Percentiles rank a stretch among this genome's conserved stretches.
Conservation (phyloP, 2,113 vertebrate genomes). For the Phyllostomus discolor region DNA sequence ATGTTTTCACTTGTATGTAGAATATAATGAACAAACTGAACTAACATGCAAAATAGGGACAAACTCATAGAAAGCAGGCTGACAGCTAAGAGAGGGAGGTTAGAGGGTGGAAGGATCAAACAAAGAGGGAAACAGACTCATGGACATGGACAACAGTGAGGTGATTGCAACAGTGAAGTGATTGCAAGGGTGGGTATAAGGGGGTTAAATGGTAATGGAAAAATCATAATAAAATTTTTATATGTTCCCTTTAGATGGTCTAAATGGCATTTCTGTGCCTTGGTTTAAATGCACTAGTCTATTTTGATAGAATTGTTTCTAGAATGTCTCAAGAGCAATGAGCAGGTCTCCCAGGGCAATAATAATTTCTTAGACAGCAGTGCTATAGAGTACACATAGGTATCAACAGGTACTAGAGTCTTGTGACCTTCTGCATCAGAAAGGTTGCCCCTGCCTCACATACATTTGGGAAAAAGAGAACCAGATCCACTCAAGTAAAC, state of each 20-base stretch:
- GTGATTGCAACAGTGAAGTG: no score
- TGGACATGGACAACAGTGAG: no score
- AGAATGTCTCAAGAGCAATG: neutral
- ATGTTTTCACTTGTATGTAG: no score
- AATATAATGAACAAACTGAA: no score
- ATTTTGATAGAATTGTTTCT: neutral
- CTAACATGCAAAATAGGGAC: no score
- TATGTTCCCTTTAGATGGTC: neutral
- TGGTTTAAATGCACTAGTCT: conserved; percentile 4
- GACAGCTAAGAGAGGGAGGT: no score
- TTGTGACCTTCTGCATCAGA: neutral
- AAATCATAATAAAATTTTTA: no score
- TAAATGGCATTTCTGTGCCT: neutral
- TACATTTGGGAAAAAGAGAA: conserved; percentile 25
- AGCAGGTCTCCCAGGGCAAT: neutral
- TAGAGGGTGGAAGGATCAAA: no score
- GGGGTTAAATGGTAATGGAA: no score
- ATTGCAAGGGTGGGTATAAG: no score
- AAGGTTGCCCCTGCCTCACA: neutral
- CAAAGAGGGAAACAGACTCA: no score
- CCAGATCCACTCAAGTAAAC: conserved; percentile 17
- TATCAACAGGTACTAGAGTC: neutral
- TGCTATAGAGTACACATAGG: neutral
- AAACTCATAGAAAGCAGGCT: no score
- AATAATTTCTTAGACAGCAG: neutral